Conservation (phyloP, 2,113 vertebrate genomes). For the Ibidorhyncha struthersii region DNA sequence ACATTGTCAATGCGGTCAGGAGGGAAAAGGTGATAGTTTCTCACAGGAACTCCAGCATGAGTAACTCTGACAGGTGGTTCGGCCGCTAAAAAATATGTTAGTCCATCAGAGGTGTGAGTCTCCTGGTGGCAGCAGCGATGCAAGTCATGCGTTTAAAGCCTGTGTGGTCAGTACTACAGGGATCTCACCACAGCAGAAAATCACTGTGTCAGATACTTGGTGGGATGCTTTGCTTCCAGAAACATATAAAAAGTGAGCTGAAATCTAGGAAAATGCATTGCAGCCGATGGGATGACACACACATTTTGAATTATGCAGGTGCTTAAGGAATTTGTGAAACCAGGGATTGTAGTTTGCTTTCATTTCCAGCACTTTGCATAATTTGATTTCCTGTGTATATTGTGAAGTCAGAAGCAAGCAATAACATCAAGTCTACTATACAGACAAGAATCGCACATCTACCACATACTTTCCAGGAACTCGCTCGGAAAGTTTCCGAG, state of each 20-base stretch:
- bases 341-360: background rate
- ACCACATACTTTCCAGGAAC: background rate
- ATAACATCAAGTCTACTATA: background rate
- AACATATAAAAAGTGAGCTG: background rate
- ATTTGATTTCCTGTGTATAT: background rate
- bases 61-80: accelerated
- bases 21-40: background rate
- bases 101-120: background rate
- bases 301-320: background rate
- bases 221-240: background rate
- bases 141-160: background rate
- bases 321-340: background rate
- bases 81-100: background rate
- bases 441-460: background rate
- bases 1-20: background rate
- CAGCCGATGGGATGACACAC: background rate
- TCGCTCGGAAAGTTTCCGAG: background rate
- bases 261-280: background rate
- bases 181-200: background rate
- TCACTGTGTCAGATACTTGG: background rate
- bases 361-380: background rate
- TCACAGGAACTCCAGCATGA: background rate
- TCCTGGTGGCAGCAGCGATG: background rate
- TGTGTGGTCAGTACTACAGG: background rate
- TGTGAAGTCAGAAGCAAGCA: background rate